Conservation (phyloP, 2,888 invertebrate species). For the Dryococelus australis region DNA sequence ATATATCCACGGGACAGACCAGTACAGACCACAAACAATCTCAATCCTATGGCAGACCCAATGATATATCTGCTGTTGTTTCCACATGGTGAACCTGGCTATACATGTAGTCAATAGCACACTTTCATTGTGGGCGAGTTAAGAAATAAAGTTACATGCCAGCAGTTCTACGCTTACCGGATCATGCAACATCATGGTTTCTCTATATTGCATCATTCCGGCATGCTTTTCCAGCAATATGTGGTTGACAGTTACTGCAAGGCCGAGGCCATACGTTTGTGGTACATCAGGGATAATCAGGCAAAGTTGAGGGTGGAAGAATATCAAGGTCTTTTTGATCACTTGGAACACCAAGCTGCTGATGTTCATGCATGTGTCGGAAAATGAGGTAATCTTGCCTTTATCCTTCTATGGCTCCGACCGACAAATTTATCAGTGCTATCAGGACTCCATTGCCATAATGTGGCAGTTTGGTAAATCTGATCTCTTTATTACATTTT, state of each 20-base stretch:
- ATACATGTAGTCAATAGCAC: no score
- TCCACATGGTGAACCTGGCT: no score
- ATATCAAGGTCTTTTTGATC: no score
- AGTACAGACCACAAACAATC: no score
- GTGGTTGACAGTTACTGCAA: not conserved
- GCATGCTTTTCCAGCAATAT: not conserved
- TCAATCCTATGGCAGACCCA: no score
- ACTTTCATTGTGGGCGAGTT: not conserved
- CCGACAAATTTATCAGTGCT: not conserved
- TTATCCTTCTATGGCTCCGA: conserved; percentile 31
- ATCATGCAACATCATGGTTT: not conserved
- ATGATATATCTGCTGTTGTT: no score
- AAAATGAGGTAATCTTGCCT: not conserved
- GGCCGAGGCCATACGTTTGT: no score
- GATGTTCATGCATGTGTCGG: not conserved
- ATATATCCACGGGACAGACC: no score
- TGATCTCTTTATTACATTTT: not conserved
- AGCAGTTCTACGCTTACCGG: not conserved
- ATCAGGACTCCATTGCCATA: not conserved
- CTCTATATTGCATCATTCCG: not conserved
- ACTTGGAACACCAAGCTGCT: not conserved
- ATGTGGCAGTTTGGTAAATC: not conserved
- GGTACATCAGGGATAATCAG: no score
- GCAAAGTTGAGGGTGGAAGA: no score
- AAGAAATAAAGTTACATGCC: not conserved